phyloP scores from a whole-genome alignment of 1,140 invertebrate species.

The Leptinotarsa lineolata region DNA sequence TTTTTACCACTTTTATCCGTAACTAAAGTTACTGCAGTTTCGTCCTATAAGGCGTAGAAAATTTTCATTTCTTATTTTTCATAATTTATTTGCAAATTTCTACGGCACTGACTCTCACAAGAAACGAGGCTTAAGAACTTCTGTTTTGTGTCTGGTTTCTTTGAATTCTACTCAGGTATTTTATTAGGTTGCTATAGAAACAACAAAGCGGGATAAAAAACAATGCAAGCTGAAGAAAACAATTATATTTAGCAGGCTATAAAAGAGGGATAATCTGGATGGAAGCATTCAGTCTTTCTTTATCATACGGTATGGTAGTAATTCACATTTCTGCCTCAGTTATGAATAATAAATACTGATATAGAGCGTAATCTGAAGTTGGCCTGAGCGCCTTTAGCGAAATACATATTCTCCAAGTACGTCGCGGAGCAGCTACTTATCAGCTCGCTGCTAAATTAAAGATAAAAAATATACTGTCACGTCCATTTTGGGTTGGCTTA shows the following conservation, averaged over 20 bases:
- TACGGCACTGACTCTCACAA: not conserved
- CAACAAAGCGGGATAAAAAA: constrained; percentile 30
- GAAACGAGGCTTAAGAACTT: constrained; percentile 1
- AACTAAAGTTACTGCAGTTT: too few species aligned
- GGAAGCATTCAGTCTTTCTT: constrained; percentile 50
- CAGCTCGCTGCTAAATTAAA: constrained; percentile 55
- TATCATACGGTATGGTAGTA: constrained; percentile 54
- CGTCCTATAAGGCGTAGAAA: too few species aligned
- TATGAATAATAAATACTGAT: constrained; percentile 56
- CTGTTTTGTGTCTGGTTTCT: constrained; percentile 5
- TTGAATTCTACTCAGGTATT: not conserved
- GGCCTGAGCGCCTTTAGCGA: constrained; percentile 44
- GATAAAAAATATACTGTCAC: constrained; percentile 57
- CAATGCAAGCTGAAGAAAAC: constrained; percentile 30
- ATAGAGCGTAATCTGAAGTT: constrained; percentile 51
- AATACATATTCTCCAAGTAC: constrained; percentile 49
- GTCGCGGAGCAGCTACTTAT: constrained; percentile 49
- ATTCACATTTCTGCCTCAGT: constrained; percentile 51
- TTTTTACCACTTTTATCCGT: too few species aligned
- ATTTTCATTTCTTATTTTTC: too few species aligned
- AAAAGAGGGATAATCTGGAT: constrained; percentile 48
- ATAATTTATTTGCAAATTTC: not conserved
- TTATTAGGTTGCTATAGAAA: constrained; percentile 20
- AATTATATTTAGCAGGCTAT: constrained; percentile 24
- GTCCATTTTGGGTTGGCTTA: constrained; percentile 53